A percentile compares a stretch with the other conserved stretches of the same genome.
These are phyloP conservation scores for Erebia palarica DNA, from an alignment of 2,888 invertebrate genomes.

Conservation along the genomic window DNA sequence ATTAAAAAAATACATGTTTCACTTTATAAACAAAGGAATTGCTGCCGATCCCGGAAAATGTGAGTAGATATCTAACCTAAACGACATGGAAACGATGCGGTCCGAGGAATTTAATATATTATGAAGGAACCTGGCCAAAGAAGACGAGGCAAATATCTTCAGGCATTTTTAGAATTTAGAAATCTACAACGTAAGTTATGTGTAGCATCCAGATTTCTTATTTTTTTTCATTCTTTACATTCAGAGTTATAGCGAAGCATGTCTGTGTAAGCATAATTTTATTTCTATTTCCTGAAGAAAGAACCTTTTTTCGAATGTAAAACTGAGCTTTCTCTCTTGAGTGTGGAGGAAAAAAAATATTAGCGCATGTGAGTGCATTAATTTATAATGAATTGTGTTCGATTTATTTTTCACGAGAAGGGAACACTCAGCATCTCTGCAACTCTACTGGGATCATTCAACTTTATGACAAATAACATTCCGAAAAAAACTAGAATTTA, in stretches of 20 bases:
- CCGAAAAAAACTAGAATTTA: neutral
- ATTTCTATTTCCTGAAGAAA: too few species aligned
- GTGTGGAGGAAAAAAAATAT: too few species aligned
- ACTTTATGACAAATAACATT: neutral
- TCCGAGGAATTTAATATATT: constrained; percentile 57
- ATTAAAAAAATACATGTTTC: neutral
- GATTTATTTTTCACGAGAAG: too few species aligned
- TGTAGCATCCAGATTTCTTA: constrained; percentile 34
- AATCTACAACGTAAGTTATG: constrained; percentile 40
- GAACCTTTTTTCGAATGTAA: too few species aligned
- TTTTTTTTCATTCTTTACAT: neutral
- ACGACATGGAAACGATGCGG: constrained; percentile 47
- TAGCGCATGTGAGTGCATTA: too few species aligned
- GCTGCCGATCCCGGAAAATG: constrained; percentile 14
- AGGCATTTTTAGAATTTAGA: constrained; percentile 44
- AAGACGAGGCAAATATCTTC: constrained; percentile 37
- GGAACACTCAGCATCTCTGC: too few species aligned
- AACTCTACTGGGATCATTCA: too few species aligned
- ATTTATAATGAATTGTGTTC: too few species aligned
- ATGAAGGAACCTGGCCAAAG: constrained; percentile 38
- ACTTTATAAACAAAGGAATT: constrained; percentile 9
- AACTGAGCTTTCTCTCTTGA: too few species aligned
- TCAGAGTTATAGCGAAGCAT: neutral
- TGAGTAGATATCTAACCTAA: constrained; percentile 1
- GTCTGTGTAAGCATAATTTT: neutral